Percentiles rank a stretch among this genome's conserved stretches.
Conservation (phyloP, 2,113 vertebrate genomes). For the Micronycteris hirsuta region DNA sequence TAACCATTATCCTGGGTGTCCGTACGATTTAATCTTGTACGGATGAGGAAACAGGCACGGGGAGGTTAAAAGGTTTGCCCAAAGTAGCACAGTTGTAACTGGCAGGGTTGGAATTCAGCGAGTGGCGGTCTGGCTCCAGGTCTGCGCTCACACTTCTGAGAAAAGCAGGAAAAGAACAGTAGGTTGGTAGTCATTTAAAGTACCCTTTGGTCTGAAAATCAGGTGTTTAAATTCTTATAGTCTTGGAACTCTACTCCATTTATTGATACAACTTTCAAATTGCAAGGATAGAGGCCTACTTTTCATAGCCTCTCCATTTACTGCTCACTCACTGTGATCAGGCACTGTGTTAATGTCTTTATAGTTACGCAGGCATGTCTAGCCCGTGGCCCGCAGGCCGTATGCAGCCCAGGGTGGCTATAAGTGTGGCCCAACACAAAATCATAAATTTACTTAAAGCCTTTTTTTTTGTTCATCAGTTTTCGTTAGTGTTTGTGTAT, state of each 20-base stretch:
- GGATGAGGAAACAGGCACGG: background rate
- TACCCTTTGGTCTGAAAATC: background rate
- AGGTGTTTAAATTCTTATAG: background rate
- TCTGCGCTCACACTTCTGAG: background rate
- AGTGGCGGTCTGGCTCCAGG: background rate
- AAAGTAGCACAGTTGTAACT: background rate
- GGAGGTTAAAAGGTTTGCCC: background rate
- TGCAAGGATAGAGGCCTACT: background rate
- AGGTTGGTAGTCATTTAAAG: background rate
- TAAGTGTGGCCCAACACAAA: no score
- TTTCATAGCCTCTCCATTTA: background rate
- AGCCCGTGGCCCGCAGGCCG: no score
- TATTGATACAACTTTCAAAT: background rate
- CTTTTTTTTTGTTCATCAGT: no score
- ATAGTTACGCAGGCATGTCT: no score
- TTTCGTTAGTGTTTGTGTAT: no score
- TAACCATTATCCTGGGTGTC: background rate
- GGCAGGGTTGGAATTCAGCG: background rate
- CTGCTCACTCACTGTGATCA: background rate
- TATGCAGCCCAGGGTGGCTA: no score
- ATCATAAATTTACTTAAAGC: no score
- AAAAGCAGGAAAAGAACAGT: background rate
- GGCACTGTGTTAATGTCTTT: background rate
- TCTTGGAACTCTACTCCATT: background rate
- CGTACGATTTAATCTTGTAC: background rate